Percentiles rank a stretch among this genome's conserved stretches.
Evolutionary conservation across 1,140 invertebrate genomes (phyloP).

Genomic region (Drosophila aff.): DNA sequence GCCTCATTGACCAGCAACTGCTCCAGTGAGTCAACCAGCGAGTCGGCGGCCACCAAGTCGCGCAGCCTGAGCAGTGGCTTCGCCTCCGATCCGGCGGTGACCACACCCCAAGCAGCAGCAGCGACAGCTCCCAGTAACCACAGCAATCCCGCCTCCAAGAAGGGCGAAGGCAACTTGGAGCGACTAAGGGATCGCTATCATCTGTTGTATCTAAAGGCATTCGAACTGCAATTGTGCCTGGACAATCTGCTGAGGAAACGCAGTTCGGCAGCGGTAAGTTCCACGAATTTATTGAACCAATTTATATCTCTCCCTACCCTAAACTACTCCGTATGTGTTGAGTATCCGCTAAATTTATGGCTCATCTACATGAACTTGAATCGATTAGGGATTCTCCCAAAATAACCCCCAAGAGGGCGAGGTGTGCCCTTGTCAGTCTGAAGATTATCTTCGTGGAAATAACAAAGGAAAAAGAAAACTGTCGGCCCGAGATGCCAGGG

Average conservation of each 20-base stretch:
- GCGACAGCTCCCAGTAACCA: slow-evolving; percentile 52
- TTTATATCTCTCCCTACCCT: not conserved
- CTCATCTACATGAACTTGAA: slow-evolving; percentile 34
- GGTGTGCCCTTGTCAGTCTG: slow-evolving; percentile 29
- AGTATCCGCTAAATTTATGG: slow-evolving; percentile 12
- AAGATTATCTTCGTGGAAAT: slow-evolving; percentile 9
- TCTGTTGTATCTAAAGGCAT: slow-evolving; percentile 92
- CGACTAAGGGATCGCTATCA: slow-evolving; percentile 94
- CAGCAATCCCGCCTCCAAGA: slow-evolving; percentile 37
- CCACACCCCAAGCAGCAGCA: slow-evolving; percentile 70
- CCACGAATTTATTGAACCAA: not conserved
- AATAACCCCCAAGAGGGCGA: slow-evolving; percentile 10
- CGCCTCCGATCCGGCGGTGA: slow-evolving; percentile 49
- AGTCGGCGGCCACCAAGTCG: slow-evolving; percentile 67
- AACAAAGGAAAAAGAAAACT: slow-evolving; percentile 25
- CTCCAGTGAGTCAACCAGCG: slow-evolving; percentile 78
- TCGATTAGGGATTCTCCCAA: slow-evolving; percentile 23
- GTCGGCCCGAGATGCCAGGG: slow-evolving; percentile 35
- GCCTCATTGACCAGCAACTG: slow-evolving; percentile 76
- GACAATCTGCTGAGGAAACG: slow-evolving; percentile 87
- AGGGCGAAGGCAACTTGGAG: slow-evolving; percentile 84
- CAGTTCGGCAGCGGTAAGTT: slow-evolving; percentile 78
- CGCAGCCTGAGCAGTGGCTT: slow-evolving; percentile 74
- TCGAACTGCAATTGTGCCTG: slow-evolving; percentile 95
- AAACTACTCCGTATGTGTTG: not conserved